Conservation (phyloP, 1,140 invertebrate genomes). For the Gyrodactylus bullatarudis region DNA sequence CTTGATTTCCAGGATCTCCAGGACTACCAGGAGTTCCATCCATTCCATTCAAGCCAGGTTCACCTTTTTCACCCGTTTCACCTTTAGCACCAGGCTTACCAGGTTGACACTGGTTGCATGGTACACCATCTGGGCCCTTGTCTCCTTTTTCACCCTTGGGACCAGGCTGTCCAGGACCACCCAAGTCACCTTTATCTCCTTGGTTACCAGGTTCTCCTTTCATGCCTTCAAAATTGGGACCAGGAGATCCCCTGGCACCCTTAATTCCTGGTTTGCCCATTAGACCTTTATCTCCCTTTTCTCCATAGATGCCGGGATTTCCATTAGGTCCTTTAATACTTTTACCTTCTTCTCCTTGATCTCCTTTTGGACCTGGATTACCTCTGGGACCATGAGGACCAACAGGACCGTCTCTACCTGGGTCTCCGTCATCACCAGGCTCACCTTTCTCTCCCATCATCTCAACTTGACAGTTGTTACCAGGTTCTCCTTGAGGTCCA, state of each 20-base stretch:
- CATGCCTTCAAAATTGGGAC: too few relatives aligned
- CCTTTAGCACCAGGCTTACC: neutral
- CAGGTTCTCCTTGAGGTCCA: slow-evolving; percentile 5
- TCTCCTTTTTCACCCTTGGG: neutral
- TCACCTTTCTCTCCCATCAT: slow-evolving; percentile 5
- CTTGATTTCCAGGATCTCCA: neutral
- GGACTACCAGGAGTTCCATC: neutral
- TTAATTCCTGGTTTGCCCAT: neutral
- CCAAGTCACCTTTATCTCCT: neutral
- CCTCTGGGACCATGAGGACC: neutral
- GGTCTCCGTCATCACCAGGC: neutral
- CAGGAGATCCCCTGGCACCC: neutral
- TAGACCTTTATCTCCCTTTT: neutral
- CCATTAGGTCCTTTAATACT: neutral
- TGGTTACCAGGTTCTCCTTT: neutral
- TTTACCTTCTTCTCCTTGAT: neutral
- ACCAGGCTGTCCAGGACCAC: neutral
- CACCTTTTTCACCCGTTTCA: neutral
- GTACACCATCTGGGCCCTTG: neutral
- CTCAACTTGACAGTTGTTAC: neutral
- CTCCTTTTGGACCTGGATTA: neutral
- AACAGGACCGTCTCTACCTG: neutral
- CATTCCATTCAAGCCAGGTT: neutral
- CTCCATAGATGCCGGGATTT: neutral
- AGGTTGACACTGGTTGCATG: neutral